Evolutionary conservation across 1,140 invertebrate genomes (phyloP), one percentile per base, ranked within the genome.

Genomic region (Trachelipus rathkii): DNA sequence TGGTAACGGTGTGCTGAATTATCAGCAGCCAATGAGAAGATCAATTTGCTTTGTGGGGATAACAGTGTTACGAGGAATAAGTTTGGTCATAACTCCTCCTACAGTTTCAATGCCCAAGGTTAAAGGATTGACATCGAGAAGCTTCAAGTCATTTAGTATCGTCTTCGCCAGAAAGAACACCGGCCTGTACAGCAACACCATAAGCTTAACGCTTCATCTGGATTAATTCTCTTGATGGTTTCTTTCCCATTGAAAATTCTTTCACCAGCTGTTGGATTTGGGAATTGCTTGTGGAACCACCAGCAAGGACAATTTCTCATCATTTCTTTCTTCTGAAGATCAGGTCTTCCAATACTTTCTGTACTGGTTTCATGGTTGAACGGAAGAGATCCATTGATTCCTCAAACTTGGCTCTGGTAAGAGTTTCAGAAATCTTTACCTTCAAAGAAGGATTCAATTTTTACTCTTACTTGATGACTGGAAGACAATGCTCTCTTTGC

Each of bases 341-440:
- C 96, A 74, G 96, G 87, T 99, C 98, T 86, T 99, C 96, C 79
- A 99, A 87, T 50, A 96, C 93, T 84, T 97, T 97, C 83, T 96
- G 94, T n/a, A 99, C 97, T 10, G 97, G 97, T 85, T 99, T 98
- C 87, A 99, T 89, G 4, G 98, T 99, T 33, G 94, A 96, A 83
- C 95, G 90, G 93, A 99, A 99, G 46, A 99, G 89, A 85, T 99
- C 96, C 93, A 98, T 99, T 99, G 83, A 99, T 86, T 99, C 98
- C 85, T 99, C 98, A 85, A 99, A 99, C 87, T 98, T 99, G 83
- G 98, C 97, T 83, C 98, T 89, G 76, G 98, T 99, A 67, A 99
- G 88, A 11, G 95, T 97, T 87, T 99, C 97, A n/a, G 94, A 99
- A 99, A 84, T 99, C 97, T 84, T 98, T 95, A 82, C 97, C 96